Conservation (phyloP, 2,888 invertebrate genomes). For the Acleris cristana region DNA sequence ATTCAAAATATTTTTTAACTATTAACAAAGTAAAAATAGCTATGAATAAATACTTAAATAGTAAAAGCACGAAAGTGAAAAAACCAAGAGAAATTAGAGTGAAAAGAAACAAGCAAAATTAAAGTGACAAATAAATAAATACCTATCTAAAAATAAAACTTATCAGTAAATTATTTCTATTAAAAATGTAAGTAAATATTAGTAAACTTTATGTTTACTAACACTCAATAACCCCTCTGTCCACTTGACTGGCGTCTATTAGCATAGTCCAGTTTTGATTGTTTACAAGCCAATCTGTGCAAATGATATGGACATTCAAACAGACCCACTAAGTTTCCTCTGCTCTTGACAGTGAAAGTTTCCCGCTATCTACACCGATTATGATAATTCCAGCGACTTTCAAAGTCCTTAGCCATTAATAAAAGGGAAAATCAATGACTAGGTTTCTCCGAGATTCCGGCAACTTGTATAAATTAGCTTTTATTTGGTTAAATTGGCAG, state of each 20-base stretch:
- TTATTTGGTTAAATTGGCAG: constrained; percentile 11
- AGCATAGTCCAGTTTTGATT: constrained; percentile 16
- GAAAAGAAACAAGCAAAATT: too few species aligned
- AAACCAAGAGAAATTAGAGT: too few species aligned
- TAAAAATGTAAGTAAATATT: background rate
- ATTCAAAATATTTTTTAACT: too few species aligned
- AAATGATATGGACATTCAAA: constrained; percentile 19
- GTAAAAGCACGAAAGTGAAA: too few species aligned
- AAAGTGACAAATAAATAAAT: too few species aligned
- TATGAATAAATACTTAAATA: too few species aligned
- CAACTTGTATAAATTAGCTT: constrained; percentile 14
- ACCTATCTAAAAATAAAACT: too few species aligned
- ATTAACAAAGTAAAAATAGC: too few species aligned
- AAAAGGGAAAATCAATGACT: constrained; percentile 29
- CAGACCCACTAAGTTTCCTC: constrained; percentile 33
- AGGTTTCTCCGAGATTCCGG: constrained; percentile 26
- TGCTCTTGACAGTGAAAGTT: constrained; percentile 40
- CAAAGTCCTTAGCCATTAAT: constrained; percentile 34
- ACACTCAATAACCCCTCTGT: background rate
- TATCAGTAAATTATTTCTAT: too few species aligned
- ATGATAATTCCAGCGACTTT: constrained; percentile 33
- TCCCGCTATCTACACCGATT: constrained; percentile 29
- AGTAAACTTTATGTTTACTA: background rate
- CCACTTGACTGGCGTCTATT: constrained; percentile 22
- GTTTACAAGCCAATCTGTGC: constrained; percentile 27